Evolutionary conservation across 2,888 invertebrate species (phyloP).

Genomic region (Dolichomitus sp.): DNA sequence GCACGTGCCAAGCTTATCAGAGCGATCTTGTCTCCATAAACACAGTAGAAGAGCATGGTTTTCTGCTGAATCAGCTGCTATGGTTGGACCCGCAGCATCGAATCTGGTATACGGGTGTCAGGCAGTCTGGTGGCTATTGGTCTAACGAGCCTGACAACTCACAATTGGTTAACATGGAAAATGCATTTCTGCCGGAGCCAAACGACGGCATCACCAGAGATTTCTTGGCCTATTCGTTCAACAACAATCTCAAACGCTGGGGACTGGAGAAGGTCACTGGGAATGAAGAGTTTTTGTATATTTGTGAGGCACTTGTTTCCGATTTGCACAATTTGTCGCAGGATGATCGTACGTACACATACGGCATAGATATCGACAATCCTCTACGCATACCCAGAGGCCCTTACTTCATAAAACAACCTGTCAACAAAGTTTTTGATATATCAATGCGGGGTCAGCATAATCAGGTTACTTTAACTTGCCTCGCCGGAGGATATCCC

Average conservation of each 20-base stretch:
- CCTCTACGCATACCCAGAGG: constrained; percentile 94
- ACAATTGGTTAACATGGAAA: constrained; percentile 92
- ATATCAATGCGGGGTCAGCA: constrained; percentile 90
- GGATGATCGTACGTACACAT: constrained; percentile 94
- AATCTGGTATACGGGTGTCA: constrained; percentile 95
- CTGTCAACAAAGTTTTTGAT: constrained; percentile 94
- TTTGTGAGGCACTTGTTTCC: constrained; percentile 95
- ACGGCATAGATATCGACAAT: constrained; percentile 94
- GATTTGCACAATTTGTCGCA: constrained; percentile 90
- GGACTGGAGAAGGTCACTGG: constrained; percentile 94
- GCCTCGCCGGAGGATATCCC: constrained; percentile 95
- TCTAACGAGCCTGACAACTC: constrained; percentile 94
- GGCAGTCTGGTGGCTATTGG: constrained; percentile 93
- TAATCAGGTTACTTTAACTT: constrained; percentile 93
- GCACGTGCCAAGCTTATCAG: constrained; percentile 93
- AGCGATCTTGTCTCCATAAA: constrained; percentile 94
- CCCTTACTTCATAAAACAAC: constrained; percentile 95
- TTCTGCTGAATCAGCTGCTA: constrained; percentile 93
- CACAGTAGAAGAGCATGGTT: constrained; percentile 94
- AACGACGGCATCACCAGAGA: constrained; percentile 88
- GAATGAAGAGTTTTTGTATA: constrained; percentile 92
- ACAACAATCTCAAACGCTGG: constrained; percentile 91
- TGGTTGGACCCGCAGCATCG: constrained; percentile 94
- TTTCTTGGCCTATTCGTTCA: constrained; percentile 91
- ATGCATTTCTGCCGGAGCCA: constrained; percentile 92